Evolutionary conservation across 64 coral and sea anemone genomes (phyloP).

Genomic region (Dendrophyllia cribrosa): DNA sequence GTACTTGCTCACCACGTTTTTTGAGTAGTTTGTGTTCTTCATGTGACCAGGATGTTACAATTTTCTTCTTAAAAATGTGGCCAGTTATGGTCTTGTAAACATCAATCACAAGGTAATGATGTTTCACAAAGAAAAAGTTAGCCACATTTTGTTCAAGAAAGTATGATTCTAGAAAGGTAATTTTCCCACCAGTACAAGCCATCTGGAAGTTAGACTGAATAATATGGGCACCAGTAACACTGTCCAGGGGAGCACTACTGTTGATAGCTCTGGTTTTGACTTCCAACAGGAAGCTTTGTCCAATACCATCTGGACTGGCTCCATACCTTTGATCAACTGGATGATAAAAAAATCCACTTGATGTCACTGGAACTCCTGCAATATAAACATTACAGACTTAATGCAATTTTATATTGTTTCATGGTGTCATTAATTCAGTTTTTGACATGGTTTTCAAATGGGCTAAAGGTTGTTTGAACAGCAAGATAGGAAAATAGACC

Average conservation of each 20-base stretch:
- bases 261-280: conserved; percentile 43
- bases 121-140: conserved; percentile 30
- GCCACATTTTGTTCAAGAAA: conserved; percentile 30
- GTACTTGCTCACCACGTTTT: conserved; percentile 31
- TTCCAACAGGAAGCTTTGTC: conserved; percentile 30
- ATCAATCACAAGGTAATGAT: conserved; percentile 30
- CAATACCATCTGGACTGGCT: conserved; percentile 63
- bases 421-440: no score
- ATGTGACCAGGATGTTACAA: conserved; percentile 27
- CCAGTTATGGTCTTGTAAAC: conserved; percentile 43
- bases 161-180: conserved; percentile 54
- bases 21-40: conserved; percentile 22
- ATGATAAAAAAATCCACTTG: conserved; percentile 49
- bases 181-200: conserved; percentile 49
- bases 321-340: conserved; percentile 61
- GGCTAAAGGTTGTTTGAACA: no score
- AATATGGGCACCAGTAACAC: conserved; percentile 29
- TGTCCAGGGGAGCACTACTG: conserved; percentile 27
- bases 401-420: no score
- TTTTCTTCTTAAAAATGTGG: conserved; percentile 19
- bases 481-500: no score
- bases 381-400: not conserved
- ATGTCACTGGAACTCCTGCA: conserved; percentile 50
- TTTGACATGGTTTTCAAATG: no score
- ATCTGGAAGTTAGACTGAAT: conserved; percentile 61